phyloP scores from a whole-genome alignment of 2,797 vertebrate species.

The Pseudotriccus pelzelni region DNA sequence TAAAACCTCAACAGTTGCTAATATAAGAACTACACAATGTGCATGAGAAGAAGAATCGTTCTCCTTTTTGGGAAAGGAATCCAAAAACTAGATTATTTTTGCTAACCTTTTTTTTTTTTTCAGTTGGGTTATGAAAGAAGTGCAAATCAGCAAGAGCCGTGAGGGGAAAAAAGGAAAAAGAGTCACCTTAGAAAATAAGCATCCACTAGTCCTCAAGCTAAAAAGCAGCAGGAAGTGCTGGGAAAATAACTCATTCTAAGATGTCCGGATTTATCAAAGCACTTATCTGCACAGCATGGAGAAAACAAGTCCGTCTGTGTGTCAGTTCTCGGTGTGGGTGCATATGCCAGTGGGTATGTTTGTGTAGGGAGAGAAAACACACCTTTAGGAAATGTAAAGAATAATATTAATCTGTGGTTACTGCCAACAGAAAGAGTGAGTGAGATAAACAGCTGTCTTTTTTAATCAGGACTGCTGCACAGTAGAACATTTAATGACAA shows the following conservation, averaged over 20 bases:
- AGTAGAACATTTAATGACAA: background rate
- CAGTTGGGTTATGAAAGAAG: background rate
- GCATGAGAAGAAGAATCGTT: background rate
- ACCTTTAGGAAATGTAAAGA: slow-evolving; percentile 36
- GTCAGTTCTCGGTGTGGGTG: background rate
- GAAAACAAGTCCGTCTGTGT: slow-evolving; percentile 3
- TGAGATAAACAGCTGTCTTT: slow-evolving; percentile 6
- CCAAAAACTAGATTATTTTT: background rate
- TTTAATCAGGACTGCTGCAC: background rate
- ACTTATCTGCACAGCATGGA: slow-evolving; percentile 38
- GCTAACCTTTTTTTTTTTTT: background rate
- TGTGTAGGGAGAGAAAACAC: slow-evolving; percentile 11
- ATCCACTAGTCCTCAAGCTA: slow-evolving; percentile 45
- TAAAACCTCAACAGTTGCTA: background rate
- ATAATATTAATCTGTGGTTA: background rate
- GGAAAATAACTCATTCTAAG: slow-evolving; percentile 56
- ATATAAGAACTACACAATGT: background rate
- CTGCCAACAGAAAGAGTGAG: background rate
- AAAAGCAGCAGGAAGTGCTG: slow-evolving; percentile 53
- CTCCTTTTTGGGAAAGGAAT: background rate
- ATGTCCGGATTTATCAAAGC: slow-evolving; percentile 58
- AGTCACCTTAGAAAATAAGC: slow-evolving; percentile 58
- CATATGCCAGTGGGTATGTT: background rate
- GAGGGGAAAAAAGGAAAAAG: background rate
- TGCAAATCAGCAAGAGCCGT: slow-evolving; percentile 13